Evolutionary conservation across 2,797 vertebrate genomes (phyloP).

Genomic region (Tragopan temminckii): DNA sequence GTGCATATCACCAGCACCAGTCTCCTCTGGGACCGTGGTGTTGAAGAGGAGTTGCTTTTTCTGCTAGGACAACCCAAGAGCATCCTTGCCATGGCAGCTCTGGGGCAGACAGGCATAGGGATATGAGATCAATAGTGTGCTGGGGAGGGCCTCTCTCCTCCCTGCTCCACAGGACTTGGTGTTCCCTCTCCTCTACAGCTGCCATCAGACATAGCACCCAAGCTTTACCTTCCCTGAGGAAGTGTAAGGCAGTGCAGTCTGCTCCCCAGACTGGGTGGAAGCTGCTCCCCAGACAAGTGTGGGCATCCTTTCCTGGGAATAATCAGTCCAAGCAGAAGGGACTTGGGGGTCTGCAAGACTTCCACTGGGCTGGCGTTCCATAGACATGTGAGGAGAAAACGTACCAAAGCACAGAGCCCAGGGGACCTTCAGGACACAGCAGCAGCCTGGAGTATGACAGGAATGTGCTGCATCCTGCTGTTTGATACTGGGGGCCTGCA

Average conservation of each 20-base stretch:
- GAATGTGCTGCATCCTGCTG: conserved; percentile 51
- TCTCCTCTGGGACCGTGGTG: not conserved
- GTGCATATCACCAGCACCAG: not conserved
- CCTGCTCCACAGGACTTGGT: rapidly evolving
- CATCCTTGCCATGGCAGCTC: not conserved
- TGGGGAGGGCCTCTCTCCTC: not conserved
- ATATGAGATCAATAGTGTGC: not conserved
- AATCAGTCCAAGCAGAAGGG: not conserved
- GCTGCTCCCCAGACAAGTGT: not conserved
- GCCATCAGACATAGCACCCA: not conserved
- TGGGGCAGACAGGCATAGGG: not conserved
- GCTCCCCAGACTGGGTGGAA: not conserved
- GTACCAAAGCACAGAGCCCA: not conserved
- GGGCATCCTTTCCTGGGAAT: not conserved
- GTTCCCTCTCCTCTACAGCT: not conserved
- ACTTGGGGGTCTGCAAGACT: not conserved
- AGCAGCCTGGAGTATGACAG: not conserved
- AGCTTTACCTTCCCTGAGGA: not conserved
- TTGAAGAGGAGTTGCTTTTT: not conserved
- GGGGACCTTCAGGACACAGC: conserved; percentile 27
- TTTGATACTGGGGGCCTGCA: conserved; percentile 35
- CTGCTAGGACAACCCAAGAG: not conserved
- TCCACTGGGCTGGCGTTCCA: not conserved
- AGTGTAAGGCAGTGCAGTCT: rapidly evolving
- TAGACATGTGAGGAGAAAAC: not conserved